phyloP scores from a whole-genome alignment of 1,140 invertebrate genomes.

The Vollenhovia emeryi region DNA sequence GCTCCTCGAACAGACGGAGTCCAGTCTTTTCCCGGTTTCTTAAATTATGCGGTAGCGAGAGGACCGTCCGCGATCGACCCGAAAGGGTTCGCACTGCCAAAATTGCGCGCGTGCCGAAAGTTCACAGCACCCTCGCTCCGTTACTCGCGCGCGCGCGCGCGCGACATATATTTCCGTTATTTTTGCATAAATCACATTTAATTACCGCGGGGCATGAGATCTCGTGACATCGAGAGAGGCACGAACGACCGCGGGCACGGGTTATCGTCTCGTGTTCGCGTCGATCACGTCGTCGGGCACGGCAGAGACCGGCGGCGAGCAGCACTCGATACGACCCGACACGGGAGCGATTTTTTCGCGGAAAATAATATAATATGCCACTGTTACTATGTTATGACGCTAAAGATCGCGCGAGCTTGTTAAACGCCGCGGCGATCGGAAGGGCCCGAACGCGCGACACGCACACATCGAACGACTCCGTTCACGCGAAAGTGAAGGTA shows the following conservation, averaged over 20 bases:
- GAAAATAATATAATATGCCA: constrained; percentile 53
- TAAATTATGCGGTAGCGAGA: constrained; percentile 1
- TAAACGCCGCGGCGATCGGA: constrained; percentile 21
- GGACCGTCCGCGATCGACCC: neutral
- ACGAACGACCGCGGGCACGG: constrained; percentile 30
- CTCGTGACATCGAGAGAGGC: constrained; percentile 54
- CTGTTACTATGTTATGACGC: constrained; percentile 12
- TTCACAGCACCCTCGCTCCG: neutral
- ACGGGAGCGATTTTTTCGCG: constrained; percentile 48
- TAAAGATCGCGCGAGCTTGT: constrained; percentile 55
- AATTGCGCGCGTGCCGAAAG: neutral
- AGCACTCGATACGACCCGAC: constrained; percentile 39
- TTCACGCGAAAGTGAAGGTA: constrained; percentile 44
- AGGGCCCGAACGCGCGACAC: neutral
- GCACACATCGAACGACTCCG: constrained; percentile 40
- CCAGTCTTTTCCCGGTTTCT: neutral
- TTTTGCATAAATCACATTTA: constrained; percentile 58
- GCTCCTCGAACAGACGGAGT: neutral
- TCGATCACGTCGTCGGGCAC: constrained; percentile 39
- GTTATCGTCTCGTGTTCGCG: constrained; percentile 49
- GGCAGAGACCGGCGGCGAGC: too few relatives aligned
- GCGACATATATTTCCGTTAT: constrained; percentile 44
- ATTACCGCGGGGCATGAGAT: constrained; percentile 42
- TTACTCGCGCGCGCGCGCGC: neutral
- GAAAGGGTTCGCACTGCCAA: neutral